Percentiles rank a stretch among this genome's conserved stretches.
Evolutionary conservation across 53 echinoderm and acorn worm species (phyloP).

Genomic region (Paelopatides confundens): DNA sequence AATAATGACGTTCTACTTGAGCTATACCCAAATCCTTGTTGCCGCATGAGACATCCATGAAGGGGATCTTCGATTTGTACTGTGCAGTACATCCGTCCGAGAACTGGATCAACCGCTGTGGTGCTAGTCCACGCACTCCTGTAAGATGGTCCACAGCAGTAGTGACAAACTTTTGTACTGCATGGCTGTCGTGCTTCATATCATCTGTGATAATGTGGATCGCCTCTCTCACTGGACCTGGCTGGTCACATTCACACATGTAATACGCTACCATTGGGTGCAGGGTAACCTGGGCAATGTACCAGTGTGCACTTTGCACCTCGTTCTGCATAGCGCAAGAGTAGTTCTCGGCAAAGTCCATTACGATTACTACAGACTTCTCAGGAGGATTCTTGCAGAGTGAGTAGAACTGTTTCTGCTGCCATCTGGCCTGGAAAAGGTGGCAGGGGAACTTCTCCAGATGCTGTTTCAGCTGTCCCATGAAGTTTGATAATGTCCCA

Average conservation of each 20-base stretch:
- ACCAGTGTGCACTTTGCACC: slow-evolving; percentile 57
- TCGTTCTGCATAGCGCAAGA: slow-evolving; percentile 44
- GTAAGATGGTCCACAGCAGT: slow-evolving; percentile 20
- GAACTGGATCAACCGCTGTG: slow-evolving; percentile 46
- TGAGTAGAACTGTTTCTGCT: background rate
- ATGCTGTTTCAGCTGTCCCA: background rate
- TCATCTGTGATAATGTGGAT: slow-evolving; percentile 35
- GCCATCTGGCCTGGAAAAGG: slow-evolving; percentile 20
- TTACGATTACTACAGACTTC: slow-evolving; percentile 6
- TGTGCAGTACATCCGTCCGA: slow-evolving; percentile 59
- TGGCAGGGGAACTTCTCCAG: background rate
- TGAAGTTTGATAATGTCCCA: background rate
- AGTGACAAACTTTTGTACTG: slow-evolving; percentile 22
- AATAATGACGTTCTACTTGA: slow-evolving; percentile 52
- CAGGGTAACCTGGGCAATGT: slow-evolving; percentile 26
- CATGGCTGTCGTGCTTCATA: slow-evolving; percentile 39
- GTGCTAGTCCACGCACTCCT: background rate
- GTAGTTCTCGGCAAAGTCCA: slow-evolving; percentile 53
- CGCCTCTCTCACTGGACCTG: slow-evolving; percentile 33
- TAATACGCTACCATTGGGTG: slow-evolving; percentile 59
- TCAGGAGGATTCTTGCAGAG: slow-evolving; percentile 1
- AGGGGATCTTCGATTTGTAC: slow-evolving; percentile 63
- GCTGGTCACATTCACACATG: background rate
- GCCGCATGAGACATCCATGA: slow-evolving; percentile 51
- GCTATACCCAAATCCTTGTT: slow-evolving; percentile 32